Evolutionary conservation across 2,113 vertebrate species (phyloP), one percentile per base, ranked within the genome.

Genomic region (Oostethus manadensis): DNA sequence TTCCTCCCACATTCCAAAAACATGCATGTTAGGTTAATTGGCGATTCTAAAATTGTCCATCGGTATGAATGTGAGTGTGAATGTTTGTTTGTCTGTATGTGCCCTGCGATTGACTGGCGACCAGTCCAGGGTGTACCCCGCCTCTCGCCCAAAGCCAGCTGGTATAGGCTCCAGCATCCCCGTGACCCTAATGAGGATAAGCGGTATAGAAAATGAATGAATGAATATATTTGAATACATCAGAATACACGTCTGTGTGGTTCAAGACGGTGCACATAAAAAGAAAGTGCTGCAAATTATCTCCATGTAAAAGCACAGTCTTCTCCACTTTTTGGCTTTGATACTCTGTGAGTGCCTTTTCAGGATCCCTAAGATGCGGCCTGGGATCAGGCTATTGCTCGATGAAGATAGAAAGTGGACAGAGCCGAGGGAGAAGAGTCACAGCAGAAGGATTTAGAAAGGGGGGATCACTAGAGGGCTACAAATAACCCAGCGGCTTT

Each of bases 401-500:
- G 43, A 57, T 56, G 42, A 29, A 54, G 58, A 71, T 53, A 13
- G 62, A 55, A 33, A 20, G 35, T 35, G 22, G 40, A 48, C n/a
- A 50, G 53, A 53, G 35, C 44, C 56, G 10, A 46, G 43, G 68
- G 70, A 70, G 56, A 53, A 51, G 47, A 49, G 48, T 38, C 46
- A 56, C 62, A 76, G 61, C 22, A 29, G 40, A 11, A n/a, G 21
- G 33, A 60, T 21, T 54, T 51, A 44, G 33, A 33, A 42, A 64
- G 42, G 60, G 33, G 44, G 56, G 40, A 70, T 66, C 60, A 66
- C 45, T 64, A 60, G 43, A 62, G 58, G 43, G 35, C 60, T 16
- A 56, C 56, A 73, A 71, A 68, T 62, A 76, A 62, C 60, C 40
- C 62, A 35, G 18, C 59, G 46, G 8, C 47, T 56, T 65, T 65